Conservation (phyloP, 2,113 vertebrate species). For the Gracilinanus agilis region DNA sequence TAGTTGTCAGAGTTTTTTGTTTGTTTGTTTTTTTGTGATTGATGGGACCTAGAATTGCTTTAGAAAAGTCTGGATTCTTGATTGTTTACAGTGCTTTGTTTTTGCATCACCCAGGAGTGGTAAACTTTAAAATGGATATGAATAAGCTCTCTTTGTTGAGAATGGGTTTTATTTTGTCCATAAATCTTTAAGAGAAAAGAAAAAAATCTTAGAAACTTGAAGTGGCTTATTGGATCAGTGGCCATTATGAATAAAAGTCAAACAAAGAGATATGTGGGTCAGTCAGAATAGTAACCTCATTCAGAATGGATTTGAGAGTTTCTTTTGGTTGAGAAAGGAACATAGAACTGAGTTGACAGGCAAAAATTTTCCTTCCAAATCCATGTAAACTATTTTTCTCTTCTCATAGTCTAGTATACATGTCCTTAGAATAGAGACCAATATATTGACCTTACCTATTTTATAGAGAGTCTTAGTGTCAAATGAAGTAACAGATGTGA, state of each 20-base stretch:
- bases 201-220: background rate
- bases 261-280: background rate
- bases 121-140: slow-evolving; percentile 36
- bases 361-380: background rate
- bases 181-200: slow-evolving; percentile 20
- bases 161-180: slow-evolving; percentile 32
- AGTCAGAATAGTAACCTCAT: background rate
- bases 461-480: background rate
- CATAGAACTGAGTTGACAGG: background rate
- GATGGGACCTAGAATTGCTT: slow-evolving; percentile 1
- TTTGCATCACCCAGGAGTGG: background rate
- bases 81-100: background rate
- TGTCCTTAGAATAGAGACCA: background rate
- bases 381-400: background rate
- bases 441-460: background rate
- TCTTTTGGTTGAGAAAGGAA: background rate
- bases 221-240: background rate
- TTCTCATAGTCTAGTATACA: background rate
- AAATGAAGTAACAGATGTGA: background rate
- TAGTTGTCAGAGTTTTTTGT: background rate
- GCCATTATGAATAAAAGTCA: slow-evolving; percentile 1
- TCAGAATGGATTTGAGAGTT: background rate
- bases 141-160: slow-evolving; percentile 20
- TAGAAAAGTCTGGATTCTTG: background rate
- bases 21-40: slow-evolving; percentile 6